Conservation (phyloP, 1,140 invertebrate species). For the Solenopsis invicta region DNA sequence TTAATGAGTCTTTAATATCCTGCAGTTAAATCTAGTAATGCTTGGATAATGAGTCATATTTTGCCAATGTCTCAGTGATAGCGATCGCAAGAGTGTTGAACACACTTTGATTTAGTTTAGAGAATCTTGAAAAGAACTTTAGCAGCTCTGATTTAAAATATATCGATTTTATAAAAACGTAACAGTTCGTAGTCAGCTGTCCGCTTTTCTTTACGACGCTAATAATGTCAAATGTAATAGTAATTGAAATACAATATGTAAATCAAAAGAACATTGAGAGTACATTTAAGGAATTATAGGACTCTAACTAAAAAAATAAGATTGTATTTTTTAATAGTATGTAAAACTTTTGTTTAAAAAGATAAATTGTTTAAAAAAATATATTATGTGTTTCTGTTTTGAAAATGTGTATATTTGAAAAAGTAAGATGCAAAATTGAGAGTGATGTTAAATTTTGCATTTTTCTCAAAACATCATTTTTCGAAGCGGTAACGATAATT, state of each 20-base stretch:
- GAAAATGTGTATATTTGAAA: too few species aligned
- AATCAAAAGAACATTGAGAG: neutral
- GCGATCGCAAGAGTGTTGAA: slow-evolving; percentile 17
- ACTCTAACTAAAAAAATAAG: too few species aligned
- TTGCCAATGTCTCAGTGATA: neutral
- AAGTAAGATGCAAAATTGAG: too few species aligned
- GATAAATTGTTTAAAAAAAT: too few species aligned
- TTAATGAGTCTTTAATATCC: slow-evolving; percentile 68
- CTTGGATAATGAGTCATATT: slow-evolving; percentile 65
- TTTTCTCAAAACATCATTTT: too few species aligned
- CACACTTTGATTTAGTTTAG: slow-evolving; percentile 21
- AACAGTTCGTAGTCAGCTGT: too few species aligned
- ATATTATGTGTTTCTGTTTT: too few species aligned
- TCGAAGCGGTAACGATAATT: too few species aligned
- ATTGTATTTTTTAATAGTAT: too few species aligned
- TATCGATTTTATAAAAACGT: neutral
- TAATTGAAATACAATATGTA: neutral
- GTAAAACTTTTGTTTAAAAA: too few species aligned
- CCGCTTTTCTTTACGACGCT: neutral
- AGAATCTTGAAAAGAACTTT: neutral
- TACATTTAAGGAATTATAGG: too few species aligned
- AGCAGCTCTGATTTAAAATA: neutral
- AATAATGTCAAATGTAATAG: neutral
- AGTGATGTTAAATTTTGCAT: too few species aligned
- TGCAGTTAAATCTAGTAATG: slow-evolving; percentile 57